Evolutionary conservation across 2,888 invertebrate genomes (phyloP).

Genomic region (Luperina testacea): DNA sequence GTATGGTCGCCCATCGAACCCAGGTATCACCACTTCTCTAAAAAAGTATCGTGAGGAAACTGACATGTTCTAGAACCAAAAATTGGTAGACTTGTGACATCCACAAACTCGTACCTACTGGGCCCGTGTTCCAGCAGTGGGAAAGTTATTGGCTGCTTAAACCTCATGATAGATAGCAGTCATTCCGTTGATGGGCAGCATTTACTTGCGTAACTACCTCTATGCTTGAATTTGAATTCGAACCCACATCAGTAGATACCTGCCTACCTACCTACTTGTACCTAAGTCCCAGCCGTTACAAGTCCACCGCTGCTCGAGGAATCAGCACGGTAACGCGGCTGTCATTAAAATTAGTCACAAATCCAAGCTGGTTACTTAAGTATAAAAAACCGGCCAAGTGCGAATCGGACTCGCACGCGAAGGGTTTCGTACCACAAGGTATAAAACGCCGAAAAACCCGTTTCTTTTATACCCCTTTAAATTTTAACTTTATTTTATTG

Average conservation of each 20-base stretch:
- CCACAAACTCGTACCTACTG: neutral
- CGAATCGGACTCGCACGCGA: too few species aligned
- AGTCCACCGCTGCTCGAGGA: neutral
- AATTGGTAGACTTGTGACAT: neutral
- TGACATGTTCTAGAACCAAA: neutral
- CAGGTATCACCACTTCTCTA: neutral
- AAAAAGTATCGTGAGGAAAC: neutral
- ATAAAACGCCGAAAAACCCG: too few species aligned
- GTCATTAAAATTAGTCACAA: neutral
- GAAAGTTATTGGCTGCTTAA: neutral
- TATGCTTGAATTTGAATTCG: neutral
- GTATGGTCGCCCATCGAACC: neutral
- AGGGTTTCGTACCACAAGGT: too few species aligned
- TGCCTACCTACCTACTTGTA: neutral
- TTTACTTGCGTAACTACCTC: neutral
- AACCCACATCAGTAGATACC: neutral
- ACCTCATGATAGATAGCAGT: neutral
- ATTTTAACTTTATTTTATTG: too few species aligned
- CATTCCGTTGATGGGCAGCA: neutral
- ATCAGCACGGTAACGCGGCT: neutral
- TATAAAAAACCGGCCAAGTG: too few species aligned
- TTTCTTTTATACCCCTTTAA: too few species aligned
- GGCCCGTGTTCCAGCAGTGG: neutral
- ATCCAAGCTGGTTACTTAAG: neutral
- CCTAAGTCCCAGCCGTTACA: neutral